Base-by-base conservation (phyloP, 2,113 vertebrate genomes). In the Lamprologus ornatipinnis region DNA sequence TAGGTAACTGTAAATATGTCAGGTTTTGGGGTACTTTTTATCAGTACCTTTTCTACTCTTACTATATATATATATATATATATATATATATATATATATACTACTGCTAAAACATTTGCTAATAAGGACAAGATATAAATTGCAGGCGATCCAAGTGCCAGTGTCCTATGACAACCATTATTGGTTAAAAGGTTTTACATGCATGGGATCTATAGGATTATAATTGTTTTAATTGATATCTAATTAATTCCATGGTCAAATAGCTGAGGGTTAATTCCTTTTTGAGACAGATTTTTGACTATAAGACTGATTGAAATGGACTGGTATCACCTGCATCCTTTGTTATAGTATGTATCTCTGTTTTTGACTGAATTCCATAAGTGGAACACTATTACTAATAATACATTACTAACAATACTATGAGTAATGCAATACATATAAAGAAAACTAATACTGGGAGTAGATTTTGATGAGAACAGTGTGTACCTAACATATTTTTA, bases 11-110 rank as follows among this genome's bases (percentile, higher is more conserved):
- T 45, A 73, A 45, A 45, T 26, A 26, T 9, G 37, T 73, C 65
- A 7, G 65, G 7, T 70, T 23, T 21, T 68, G 11, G 3, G 19
- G 33, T 40, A 68, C 5, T 68, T 65, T 23, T 40, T 6, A 68
- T 23, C 3, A 40, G 63, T 68, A 68, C n/a, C 6, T 40, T 68
- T 68, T 68, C 11, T 14, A 70, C 60, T 35, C 9, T 63, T 35
- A 35, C 17, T 11, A 4, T 19, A 6, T 19, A 6, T 2, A 6
- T 5, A 28, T 5, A 10, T 9, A 4, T 2, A 5, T 5, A 10
- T 9, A 4, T 2, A 5, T 2, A 13, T 4, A 13, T 7, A 14
- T 26, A 13, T 28, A 5, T 21, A 42, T 23, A 5, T 2, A 17
- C 3, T 21, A 13, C 33, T 13, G 19, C 19, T 65, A 37, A 68